phyloP scores from a whole-genome alignment of 1,140 invertebrate species.

The Neoseiulus cucumeris region DNA sequence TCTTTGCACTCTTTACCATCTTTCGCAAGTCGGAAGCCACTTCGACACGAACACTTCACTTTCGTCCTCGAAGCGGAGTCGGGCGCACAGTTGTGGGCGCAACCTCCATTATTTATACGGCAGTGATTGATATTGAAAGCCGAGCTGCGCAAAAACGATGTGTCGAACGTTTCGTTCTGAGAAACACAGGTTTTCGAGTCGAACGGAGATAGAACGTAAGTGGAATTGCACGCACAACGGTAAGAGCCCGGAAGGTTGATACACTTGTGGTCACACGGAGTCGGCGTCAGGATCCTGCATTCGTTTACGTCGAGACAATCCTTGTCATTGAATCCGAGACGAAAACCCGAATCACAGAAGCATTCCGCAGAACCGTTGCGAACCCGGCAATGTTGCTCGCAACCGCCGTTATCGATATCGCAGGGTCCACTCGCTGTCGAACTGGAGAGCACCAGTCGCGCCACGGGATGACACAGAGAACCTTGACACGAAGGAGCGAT shows the following conservation, averaged over 20 bases:
- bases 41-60: conserved; percentile 15
- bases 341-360: conserved; percentile 5
- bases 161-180: conserved; percentile 12
- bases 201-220: neutral
- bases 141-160: conserved; percentile 5
- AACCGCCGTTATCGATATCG: conserved; percentile 13
- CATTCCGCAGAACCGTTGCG: neutral
- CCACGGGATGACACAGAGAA: neutral
- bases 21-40: conserved; percentile 11
- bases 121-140: conserved; percentile 14
- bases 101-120: conserved; percentile 16
- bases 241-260: conserved; percentile 8
- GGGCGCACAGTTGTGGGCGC: conserved; percentile 15
- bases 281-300: neutral
- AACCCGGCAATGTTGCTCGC: conserved; percentile 13
- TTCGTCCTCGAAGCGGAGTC: neutral
- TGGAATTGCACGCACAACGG: neutral
- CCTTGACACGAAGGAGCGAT: neutral
- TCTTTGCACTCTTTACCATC: conserved; percentile 16
- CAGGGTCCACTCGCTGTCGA: conserved; percentile 7
- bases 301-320: conserved; percentile 9
- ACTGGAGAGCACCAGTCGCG: neutral
- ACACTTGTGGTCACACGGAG: neutral
- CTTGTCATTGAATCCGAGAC: neutral
- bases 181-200: conserved; percentile 13